Evolutionary conservation across 1,140 invertebrate species (phyloP).

Genomic region (Drosophila lini): DNA sequence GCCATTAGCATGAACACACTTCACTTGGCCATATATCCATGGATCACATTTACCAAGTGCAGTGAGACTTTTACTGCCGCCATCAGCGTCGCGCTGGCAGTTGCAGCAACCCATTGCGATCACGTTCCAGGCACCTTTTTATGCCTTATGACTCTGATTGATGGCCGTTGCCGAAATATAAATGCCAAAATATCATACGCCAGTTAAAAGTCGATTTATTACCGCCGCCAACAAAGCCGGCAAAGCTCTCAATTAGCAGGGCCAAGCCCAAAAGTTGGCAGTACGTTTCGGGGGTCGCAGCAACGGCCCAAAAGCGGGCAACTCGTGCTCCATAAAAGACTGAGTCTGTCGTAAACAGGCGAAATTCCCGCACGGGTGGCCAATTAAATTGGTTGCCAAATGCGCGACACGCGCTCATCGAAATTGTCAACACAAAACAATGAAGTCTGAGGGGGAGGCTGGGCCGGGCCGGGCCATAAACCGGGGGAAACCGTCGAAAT

Average conservation of each 20-base stretch:
- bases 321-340: conserved; percentile 25
- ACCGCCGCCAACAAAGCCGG: conserved; percentile 34
- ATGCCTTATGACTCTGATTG: conserved; percentile 62
- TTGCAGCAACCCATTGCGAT: conserved; percentile 38
- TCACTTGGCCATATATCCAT: conserved; percentile 13
- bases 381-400: conserved; percentile 66
- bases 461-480: neutral
- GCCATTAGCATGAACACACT: conserved; percentile 28
- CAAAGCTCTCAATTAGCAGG: conserved; percentile 33
- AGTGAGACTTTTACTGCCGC: conserved; percentile 36
- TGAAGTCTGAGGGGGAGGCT: neutral
- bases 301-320: conserved; percentile 29
- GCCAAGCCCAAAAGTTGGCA: conserved; percentile 32
- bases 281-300: neutral
- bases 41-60: conserved; percentile 31
- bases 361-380: conserved; percentile 39
- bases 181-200: conserved; percentile 72
- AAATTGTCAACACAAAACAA: conserved; percentile 34
- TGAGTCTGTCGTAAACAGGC: conserved; percentile 37
- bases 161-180: conserved; percentile 52
- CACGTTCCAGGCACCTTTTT: conserved; percentile 64
- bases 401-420: conserved; percentile 56
- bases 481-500: conserved; percentile 30
- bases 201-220: conserved; percentile 57
- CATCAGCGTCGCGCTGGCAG: neutral